Evolutionary conservation across 2,797 vertebrate species (phyloP), one percentile per base, ranked within the genome.

Genomic region (Pagetopsis macropterus): DNA sequence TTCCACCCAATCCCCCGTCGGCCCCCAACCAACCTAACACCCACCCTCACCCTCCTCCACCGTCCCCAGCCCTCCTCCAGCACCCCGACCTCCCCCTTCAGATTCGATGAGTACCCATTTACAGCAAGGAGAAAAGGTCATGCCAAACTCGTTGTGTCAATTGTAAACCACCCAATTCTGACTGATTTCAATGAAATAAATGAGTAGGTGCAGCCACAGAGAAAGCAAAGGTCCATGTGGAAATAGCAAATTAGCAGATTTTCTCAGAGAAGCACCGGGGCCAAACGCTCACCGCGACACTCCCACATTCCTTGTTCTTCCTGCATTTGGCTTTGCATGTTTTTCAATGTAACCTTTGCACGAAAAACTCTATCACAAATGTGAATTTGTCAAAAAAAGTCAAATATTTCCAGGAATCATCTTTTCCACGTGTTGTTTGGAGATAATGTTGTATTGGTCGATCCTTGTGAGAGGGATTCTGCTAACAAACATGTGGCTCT

Each of bases 131-230:
- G 92, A 93, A 93, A 94, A 92, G 91, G 93, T 93, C 93, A 92
- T 40, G 82, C 76, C 86, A 90, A 93, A 93, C 89, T 87, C 76
- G 81, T 87, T 86, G 84, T 91, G 90, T 89, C 91, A 93, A 93
- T 93, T 93, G 91, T 89, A 93, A 94, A 90, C 89, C 84, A 89
- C 85, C 89, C 82, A 87, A 90, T 91, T 86, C 81, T 13, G 75
- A 65, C 89, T 91, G 87, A 94, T 94, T 94, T 92, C 83, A 93
- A 92, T 92, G 87, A 90, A 91, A 84, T 86, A 92, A 92, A 94
- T 86, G 81, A 90, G 81, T 44, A 77, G 89, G 83, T 90, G 82
- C 87, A 66, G 78, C 70, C 75, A 54, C 41, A 59, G 69, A 88
- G 80, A 87, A 88, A 81, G 86, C 89, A 88, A 72, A 89, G 86